A percentile compares a stretch with the other conserved stretches of the same genome.
Conservation (phyloP, 2,113 vertebrate species). For the Epinephelus cyanopodus region DNA sequence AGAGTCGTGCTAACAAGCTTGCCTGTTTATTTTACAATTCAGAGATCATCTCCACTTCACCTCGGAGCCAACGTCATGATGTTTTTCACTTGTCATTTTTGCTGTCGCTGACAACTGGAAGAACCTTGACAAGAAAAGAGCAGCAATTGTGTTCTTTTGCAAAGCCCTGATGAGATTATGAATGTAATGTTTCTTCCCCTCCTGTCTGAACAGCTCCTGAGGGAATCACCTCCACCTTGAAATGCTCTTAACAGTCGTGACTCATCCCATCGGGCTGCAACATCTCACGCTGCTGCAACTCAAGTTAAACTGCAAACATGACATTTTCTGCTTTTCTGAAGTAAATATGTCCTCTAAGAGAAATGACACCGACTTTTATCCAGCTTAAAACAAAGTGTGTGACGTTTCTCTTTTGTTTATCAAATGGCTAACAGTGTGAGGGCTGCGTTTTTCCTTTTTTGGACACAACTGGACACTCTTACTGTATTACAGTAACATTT, state of each 20-base stretch:
- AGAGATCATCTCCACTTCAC: neutral
- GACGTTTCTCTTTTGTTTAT: neutral
- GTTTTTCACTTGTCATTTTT: neutral
- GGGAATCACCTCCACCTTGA: neutral
- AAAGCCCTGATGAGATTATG: neutral
- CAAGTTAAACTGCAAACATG: neutral
- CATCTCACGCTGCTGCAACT: neutral
- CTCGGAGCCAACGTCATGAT: neutral
- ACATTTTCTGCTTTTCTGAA: neutral
- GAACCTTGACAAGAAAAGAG: neutral
- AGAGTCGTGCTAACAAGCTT: neutral
- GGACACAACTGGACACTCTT: neutral
- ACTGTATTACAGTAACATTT: neutral
- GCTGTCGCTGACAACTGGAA: too few species aligned
- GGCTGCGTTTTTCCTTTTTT: neutral
- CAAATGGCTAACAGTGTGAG: neutral
- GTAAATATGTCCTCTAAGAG: neutral
- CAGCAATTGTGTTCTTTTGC: neutral
- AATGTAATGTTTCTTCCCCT: neutral
- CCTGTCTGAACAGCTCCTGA: neutral
- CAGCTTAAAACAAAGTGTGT: neutral
- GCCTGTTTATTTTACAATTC: neutral
- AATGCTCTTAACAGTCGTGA: neutral
- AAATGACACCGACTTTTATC: neutral
- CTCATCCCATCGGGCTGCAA: neutral